These are phyloP conservation scores for Stegana nigrithorax DNA, from an alignment of 2,888 invertebrate species.

Conservation along the genomic window DNA sequence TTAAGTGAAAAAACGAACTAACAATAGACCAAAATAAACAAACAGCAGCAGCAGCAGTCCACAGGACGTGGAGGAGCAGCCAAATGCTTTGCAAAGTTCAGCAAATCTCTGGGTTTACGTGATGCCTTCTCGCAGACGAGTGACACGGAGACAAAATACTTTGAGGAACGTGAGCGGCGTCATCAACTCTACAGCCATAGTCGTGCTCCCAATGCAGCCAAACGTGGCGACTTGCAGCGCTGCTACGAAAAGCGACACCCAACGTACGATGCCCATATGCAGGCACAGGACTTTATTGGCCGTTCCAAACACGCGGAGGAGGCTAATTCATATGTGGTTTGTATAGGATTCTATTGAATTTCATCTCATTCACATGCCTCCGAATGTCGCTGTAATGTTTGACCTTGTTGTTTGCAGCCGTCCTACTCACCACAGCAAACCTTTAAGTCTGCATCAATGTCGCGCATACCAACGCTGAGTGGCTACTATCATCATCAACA, in stretches of 20 bases:
- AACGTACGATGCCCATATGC: slow-evolving; percentile 55
- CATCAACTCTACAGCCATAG: slow-evolving; percentile 40
- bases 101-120: slow-evolving; percentile 56
- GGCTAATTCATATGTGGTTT: slow-evolving; percentile 66
- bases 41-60: neutral
- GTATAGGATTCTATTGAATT: slow-evolving; percentile 9
- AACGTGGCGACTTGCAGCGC: no score
- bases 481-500: no score
- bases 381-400: no score
- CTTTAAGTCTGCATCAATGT: slow-evolving; percentile 63
- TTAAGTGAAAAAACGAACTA: no score
- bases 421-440: slow-evolving; percentile 55
- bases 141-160: slow-evolving; percentile 59
- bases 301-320: slow-evolving; percentile 61
- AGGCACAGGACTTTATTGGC: slow-evolving; percentile 36
- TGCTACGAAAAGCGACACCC: slow-evolving; percentile 56
- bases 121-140: slow-evolving; percentile 68
- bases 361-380: no score
- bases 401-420: no score
- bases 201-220: slow-evolving; percentile 39
- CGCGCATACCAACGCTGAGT: slow-evolving; percentile 55
- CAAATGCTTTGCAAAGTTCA: slow-evolving; percentile 42
- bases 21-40: neutral
- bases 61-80: no score
- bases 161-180: slow-evolving; percentile 37